Evolutionary conservation across 2,888 invertebrate species (phyloP).

Genomic region (Steinernema carpocapsae): DNA sequence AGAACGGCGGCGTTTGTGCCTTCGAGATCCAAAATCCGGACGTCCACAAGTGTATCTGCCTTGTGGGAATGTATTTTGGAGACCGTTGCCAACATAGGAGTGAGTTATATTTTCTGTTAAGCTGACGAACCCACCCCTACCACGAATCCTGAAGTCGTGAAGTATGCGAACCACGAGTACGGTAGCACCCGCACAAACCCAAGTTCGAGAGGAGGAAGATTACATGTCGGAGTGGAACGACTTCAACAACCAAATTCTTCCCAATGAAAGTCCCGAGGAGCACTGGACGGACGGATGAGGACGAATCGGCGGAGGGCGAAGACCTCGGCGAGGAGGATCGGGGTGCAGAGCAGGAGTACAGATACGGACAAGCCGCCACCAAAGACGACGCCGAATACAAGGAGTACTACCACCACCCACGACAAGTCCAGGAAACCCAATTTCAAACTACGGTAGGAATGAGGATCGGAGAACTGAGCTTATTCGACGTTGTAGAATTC

Average conservation of each 20-base stretch:
- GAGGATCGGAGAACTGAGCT: neutral
- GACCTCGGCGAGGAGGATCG: neutral
- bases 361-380: neutral
- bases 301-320: neutral
- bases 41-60: constrained; percentile 61
- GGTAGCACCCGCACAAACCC: no score
- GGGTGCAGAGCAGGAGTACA: neutral
- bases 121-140: constrained; percentile 35
- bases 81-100: constrained; percentile 52
- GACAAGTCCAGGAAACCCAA: no score
- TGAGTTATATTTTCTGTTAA: constrained; percentile 17
- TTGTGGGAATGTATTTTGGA: constrained; percentile 60
- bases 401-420: constrained; percentile 4
- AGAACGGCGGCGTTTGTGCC: constrained; percentile 58
- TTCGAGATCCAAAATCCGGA: constrained; percentile 45
- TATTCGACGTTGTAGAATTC: neutral
- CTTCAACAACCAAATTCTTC: neutral
- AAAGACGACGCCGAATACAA: neutral
- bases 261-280: neutral
- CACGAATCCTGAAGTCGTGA: constrained; percentile 33
- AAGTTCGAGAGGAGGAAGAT: constrained; percentile 2
- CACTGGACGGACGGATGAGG: neutral
- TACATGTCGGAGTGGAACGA: constrained; percentile 23
- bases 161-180: constrained; percentile 19
- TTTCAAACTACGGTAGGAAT: no score